Evolutionary conservation across 1,140 invertebrate species (phyloP), one percentile per base, ranked within the genome.

Genomic region (Akabosia matsudoensis): DNA sequence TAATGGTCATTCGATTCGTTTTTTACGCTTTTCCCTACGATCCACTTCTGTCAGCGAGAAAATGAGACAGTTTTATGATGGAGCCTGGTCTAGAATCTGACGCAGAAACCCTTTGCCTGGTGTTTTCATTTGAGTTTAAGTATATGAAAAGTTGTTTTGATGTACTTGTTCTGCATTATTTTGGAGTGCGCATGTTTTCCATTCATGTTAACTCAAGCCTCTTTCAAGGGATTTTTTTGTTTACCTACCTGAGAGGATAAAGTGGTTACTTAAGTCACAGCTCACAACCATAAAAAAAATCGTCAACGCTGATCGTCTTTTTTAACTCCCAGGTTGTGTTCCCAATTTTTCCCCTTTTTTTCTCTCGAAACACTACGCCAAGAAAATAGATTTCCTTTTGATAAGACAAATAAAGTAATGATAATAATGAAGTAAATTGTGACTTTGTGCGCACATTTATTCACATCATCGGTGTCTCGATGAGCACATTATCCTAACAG

Each of bases 1-100:
- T 67, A 67, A 67, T 67, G 61, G 61, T 67, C 61, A 67, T 30
- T 67, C 31, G 61, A 67, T 67, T 67, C 26, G 31, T 67, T 67
- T 45, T 67, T 67, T 67, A 67, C 61, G 61, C 61, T 30, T 67
- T 67, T 45, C 18, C 37, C 37, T 45, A 10, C 18, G 37, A 7
- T 61, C 54, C 54, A 22, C 54, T n/a, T 13, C 54, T n/a, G 54
- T 14, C 7, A 22, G 4, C n/a, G 54, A 61, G n/a, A 61, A 67
- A 67, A 67, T 67, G 61, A 67, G 61, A 67, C 61, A 67, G 4
- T 67, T 67, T 67, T 31, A 61, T 61, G 54, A 61, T 7, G 37
- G 37, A 45, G 37, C 37, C 37, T 45, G 7, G n/a, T 45, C 37
- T 45, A 45, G 18, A 45, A n/a, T n/a, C n/a, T n/a, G n/a, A n/a